phyloP scores from a whole-genome alignment of 2,888 invertebrate species.

The Idaea aversata region DNA sequence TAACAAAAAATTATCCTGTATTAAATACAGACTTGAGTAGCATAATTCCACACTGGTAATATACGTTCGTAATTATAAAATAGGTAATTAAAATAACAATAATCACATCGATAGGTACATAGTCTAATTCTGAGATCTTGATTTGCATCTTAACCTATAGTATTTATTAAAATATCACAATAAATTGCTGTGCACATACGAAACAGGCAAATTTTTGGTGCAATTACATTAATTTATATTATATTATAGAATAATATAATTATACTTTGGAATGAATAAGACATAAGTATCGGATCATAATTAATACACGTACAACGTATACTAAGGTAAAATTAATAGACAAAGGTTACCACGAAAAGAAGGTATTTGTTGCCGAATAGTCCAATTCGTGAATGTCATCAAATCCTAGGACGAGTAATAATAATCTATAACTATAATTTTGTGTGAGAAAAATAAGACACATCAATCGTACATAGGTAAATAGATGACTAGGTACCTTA shows the following conservation, averaged over 20 bases:
- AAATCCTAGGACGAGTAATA: no score
- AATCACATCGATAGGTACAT: slow-evolving; percentile 72
- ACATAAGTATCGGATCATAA: slow-evolving; percentile 36
- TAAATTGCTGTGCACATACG: slow-evolving; percentile 81
- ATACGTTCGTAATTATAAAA: slow-evolving; percentile 42
- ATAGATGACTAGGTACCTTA: no score
- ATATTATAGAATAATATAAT: slow-evolving; percentile 57
- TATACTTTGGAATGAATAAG: slow-evolving; percentile 57
- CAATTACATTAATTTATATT: slow-evolving; percentile 72
- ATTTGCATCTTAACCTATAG: slow-evolving; percentile 74
- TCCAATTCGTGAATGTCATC: no score
- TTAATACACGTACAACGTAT: slow-evolving; percentile 22
- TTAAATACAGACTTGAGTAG: slow-evolving; percentile 56
- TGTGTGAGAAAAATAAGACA: no score
- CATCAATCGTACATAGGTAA: no score
- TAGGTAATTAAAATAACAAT: slow-evolving; percentile 56
- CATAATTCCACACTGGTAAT: slow-evolving; percentile 37
- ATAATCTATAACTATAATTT: no score
- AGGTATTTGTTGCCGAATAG: slow-evolving; percentile 31
- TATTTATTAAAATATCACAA: slow-evolving; percentile 81
- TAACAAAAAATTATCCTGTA: slow-evolving; percentile 46
- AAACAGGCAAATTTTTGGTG: slow-evolving; percentile 80
- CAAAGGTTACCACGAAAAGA: slow-evolving; percentile 6
- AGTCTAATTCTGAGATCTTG: slow-evolving; percentile 71
- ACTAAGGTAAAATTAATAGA: background rate